Conservation (phyloP, 2,888 invertebrate species). For the Sericinus montela region DNA sequence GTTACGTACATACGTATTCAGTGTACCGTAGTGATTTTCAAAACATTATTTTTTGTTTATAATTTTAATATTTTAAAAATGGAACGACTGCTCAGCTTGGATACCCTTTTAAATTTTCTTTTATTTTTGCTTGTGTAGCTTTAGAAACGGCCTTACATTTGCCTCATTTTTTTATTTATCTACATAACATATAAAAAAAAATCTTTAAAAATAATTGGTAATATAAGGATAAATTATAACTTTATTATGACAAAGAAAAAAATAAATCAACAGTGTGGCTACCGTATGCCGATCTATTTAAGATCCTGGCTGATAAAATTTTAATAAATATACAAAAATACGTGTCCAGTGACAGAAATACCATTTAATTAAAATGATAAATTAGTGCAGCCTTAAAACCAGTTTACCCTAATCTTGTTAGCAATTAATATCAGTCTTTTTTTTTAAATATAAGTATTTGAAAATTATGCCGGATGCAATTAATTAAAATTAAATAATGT, state of each 20-base stretch:
- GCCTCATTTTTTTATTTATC: no score
- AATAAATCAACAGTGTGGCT: constrained; percentile 7
- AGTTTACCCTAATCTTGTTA: constrained; percentile 17
- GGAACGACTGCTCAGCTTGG: no score
- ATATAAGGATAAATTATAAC: no score
- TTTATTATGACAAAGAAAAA: neutral
- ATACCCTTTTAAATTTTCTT: no score
- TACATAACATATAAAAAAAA: no score
- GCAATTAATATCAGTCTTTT: constrained; percentile 15
- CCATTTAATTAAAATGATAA: constrained; percentile 18
- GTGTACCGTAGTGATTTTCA: no score
- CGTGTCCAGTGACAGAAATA: constrained; percentile 4
- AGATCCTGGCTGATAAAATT: neutral
- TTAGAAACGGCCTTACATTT: no score
- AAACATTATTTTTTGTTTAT: no score
- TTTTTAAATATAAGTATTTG: neutral
- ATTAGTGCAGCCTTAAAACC: constrained; percentile 10
- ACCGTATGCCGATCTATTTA: neutral
- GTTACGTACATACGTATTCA: no score
- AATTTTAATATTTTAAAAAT: no score
- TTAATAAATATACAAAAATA: constrained; percentile 3
- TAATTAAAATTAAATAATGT: constrained; percentile 12
- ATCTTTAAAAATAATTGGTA: no score
- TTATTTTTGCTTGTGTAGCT: no score
- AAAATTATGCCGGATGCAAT: constrained; percentile 8